Conservation (phyloP, 2,797 vertebrate genomes). For the Luscinia megarhynchos region DNA sequence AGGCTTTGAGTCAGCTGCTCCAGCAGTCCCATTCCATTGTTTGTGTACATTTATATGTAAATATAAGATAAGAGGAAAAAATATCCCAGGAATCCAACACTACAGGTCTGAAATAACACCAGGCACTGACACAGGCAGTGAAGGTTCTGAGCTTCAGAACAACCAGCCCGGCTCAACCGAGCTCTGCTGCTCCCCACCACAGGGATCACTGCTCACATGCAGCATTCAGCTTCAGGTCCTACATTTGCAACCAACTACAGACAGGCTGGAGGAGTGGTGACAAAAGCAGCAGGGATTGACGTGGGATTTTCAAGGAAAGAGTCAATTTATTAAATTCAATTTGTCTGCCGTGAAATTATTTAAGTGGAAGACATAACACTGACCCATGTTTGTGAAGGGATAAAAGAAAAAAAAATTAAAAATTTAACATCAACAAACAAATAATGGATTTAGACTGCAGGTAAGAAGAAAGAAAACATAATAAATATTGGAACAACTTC, state of each 20-base stretch:
- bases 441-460: neutral
- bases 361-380: neutral
- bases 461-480: neutral
- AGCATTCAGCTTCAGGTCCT: neutral
- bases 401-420: neutral
- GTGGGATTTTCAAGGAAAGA: neutral
- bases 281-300: neutral
- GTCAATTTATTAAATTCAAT: neutral
- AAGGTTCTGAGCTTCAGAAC: neutral
- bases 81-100: no score
- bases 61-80: no score
- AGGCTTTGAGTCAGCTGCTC: no score
- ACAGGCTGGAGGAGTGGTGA: neutral
- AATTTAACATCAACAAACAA: neutral
- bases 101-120: neutral
- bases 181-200: neutral
- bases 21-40: no score
- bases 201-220: neutral
- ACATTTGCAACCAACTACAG: neutral
- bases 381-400: neutral
- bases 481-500: neutral
- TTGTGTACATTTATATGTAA: no score
- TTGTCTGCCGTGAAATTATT: neutral
- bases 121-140: rapidly evolving
- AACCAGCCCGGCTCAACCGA: neutral